These are phyloP conservation scores for Ferdinandea cuprea DNA, from an alignment of 2,888 invertebrate genomes.

Conservation along the genomic window DNA sequence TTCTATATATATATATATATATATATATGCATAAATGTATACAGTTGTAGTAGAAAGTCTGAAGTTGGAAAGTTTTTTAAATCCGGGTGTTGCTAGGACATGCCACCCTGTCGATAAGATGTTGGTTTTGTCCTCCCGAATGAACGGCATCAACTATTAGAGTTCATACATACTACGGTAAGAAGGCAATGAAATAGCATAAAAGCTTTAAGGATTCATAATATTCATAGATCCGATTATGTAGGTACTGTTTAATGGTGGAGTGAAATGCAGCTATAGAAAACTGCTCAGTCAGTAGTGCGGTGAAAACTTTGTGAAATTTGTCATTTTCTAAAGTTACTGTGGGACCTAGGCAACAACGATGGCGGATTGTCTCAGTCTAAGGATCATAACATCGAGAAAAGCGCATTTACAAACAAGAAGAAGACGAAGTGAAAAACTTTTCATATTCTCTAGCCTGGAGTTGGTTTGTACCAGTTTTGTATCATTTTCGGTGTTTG, in stretches of 20 bases:
- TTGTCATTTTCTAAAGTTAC: conserved; percentile 64
- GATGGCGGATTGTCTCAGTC: conserved; percentile 30
- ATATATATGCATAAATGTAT: background rate
- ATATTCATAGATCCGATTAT: conserved; percentile 65
- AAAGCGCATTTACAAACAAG: background rate
- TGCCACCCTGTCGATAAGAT: conserved; percentile 52
- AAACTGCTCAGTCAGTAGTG: conserved; percentile 36
- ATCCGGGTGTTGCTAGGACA: conserved; percentile 33
- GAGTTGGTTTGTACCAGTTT: conserved; percentile 28
- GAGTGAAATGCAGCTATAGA: conserved; percentile 36
- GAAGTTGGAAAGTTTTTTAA: conserved; percentile 54
- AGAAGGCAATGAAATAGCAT: conserved; percentile 9
- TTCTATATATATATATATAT: conserved; percentile 9
- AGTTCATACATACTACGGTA: conserved; percentile 22
- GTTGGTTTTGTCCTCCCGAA: conserved; percentile 49
- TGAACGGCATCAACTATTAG: conserved; percentile 25
- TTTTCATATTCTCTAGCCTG: conserved; percentile 24
- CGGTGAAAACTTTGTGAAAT: conserved; percentile 63
- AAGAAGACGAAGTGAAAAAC: conserved; percentile 1
- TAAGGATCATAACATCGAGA: conserved; percentile 20
- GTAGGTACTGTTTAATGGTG: conserved; percentile 61
- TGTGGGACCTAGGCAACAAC: conserved; percentile 32
- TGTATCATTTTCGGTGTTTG: conserved; percentile 28
- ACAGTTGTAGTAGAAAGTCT: no score
- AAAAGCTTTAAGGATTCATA: conserved; percentile 18